Evolutionary conservation across 2,113 vertebrate species (phyloP).

Genomic region (Riparia riparia): DNA sequence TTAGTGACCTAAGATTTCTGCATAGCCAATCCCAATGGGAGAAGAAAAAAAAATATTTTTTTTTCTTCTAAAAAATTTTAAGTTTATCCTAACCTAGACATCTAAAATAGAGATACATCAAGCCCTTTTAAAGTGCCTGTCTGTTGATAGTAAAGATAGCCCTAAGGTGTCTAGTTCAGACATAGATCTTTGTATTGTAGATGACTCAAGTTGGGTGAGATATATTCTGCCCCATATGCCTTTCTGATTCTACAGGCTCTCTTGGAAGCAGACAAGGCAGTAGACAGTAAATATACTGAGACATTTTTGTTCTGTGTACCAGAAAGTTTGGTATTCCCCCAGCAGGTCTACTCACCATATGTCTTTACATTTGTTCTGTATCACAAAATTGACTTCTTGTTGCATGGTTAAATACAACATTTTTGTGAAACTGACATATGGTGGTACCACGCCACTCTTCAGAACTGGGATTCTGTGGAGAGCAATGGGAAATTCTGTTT

Average conservation of each 20-base stretch:
- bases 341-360: constrained; percentile 63
- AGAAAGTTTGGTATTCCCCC: constrained; percentile 50
- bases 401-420: constrained; percentile 48
- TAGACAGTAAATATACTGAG: constrained; percentile 50
- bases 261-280: constrained; percentile 21
- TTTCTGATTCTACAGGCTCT: neutral
- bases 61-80: neutral
- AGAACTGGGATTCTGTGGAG: neutral
- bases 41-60: neutral
- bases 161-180: neutral
- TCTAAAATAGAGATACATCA: neutral
- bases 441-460: neutral
- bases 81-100: neutral
- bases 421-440: constrained; percentile 54
- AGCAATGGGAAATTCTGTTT: constrained; percentile 42
- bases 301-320: neutral
- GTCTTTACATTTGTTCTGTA: constrained; percentile 64
- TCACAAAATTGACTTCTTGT: constrained; percentile 53
- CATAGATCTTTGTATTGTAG: neutral
- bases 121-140: neutral
- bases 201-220: neutral
- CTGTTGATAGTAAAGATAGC: neutral
- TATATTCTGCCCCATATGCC: neutral
- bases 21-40: neutral
- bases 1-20: neutral